Conservation (phyloP, 2,797 vertebrate genomes). For the Syngnathus rostellatus region DNA sequence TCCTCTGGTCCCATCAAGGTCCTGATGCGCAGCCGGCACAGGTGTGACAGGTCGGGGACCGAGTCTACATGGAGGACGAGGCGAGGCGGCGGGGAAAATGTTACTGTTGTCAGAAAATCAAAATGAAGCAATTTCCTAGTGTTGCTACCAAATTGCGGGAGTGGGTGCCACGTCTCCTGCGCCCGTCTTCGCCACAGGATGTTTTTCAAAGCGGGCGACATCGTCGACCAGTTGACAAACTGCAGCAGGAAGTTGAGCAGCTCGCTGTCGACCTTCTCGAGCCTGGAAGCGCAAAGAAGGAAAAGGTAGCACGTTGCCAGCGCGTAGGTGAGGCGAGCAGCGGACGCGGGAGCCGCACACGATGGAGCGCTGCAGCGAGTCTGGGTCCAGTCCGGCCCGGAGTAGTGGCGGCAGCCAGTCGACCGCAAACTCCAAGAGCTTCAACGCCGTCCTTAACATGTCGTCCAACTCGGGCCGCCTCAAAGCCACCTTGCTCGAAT, state of each 20-base stretch:
- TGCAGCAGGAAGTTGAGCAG: constrained; percentile 65
- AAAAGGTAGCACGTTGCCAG: too few species aligned
- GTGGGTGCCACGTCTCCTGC: constrained; percentile 50
- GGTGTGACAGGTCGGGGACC: constrained; percentile 55
- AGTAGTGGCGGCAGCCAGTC: constrained; percentile 65
- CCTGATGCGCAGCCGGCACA: constrained; percentile 61
- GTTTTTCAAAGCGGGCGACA: constrained; percentile 37
- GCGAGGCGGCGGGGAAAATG: too few species aligned
- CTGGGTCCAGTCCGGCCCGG: constrained; percentile 59
- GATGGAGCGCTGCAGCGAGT: constrained; percentile 44
- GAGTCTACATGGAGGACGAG: constrained; percentile 36
- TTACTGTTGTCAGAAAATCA: too few species aligned
- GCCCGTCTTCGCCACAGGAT: constrained; percentile 49
- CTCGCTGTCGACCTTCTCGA: constrained; percentile 45
- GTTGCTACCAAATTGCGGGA: constrained; percentile 54
- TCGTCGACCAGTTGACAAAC: constrained; percentile 65
- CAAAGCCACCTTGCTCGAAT: constrained; percentile 9
- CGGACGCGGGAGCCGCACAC: constrained; percentile 43
- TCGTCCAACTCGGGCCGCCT: constrained; percentile 36
- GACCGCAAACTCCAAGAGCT: constrained; percentile 32
- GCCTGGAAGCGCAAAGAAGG: constrained; percentile 23
- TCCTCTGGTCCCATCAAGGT: constrained; percentile 44
- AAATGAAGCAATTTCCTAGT: too few species aligned
- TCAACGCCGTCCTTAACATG: constrained; percentile 42
- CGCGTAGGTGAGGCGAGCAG: not conserved